Conservation (phyloP, 1,140 invertebrate genomes). For the Popillia japonica region DNA sequence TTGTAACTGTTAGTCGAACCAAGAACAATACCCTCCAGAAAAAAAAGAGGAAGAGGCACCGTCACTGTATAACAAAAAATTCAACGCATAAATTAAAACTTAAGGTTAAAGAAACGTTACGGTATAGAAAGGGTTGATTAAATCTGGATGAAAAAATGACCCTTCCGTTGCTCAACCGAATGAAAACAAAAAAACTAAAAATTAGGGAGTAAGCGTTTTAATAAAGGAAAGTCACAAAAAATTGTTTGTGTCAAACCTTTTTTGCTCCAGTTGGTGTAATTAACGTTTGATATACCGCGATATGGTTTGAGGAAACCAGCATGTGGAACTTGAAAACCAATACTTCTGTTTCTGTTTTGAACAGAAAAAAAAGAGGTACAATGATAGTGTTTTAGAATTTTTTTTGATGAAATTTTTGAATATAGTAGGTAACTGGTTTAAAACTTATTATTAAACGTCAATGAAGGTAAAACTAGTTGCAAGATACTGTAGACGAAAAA, state of each 20-base stretch:
- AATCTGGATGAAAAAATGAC: slow-evolving; percentile 5
- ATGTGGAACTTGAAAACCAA: slow-evolving; percentile 12
- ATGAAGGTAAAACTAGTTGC: neutral
- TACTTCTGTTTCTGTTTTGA: neutral
- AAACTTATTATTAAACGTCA: neutral
- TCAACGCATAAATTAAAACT: slow-evolving; percentile 11
- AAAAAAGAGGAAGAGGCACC: neutral
- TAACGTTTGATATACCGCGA: slow-evolving; percentile 32
- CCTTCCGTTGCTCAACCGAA: neutral
- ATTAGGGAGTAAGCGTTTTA: slow-evolving; percentile 13
- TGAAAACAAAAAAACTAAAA: neutral
- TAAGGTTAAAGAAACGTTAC: neutral
- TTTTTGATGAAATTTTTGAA: neutral
- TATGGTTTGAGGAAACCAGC: neutral
- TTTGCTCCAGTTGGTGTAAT: slow-evolving; percentile 26
- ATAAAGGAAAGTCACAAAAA: neutral
- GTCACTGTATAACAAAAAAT: neutral
- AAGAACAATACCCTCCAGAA: neutral
- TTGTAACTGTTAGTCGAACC: slow-evolving; percentile 6
- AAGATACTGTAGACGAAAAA: too few species aligned
- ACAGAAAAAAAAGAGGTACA: neutral
- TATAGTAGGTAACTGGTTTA: neutral
- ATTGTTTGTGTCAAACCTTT: slow-evolving; percentile 29
- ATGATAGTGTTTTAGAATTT: slow-evolving; percentile 14
- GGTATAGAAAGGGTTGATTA: slow-evolving; percentile 2